Evolutionary conservation across 2,888 invertebrate species (phyloP).

Genomic region (Hirtodrosophila cameraria): DNA sequence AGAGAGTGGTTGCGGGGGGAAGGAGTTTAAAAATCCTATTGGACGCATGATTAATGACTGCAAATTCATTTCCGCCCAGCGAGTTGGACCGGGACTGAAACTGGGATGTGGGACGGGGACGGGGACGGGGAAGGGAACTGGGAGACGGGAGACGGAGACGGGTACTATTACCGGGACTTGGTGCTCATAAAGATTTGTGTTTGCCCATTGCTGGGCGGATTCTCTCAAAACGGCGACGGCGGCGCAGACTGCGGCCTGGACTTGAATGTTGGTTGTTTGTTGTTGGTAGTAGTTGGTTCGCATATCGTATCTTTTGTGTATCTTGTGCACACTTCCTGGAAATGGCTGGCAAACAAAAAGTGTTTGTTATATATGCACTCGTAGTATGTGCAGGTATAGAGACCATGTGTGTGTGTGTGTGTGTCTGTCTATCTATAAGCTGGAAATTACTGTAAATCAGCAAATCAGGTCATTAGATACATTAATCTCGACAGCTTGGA

Average conservation of each 20-base stretch:
- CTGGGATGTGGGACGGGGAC: background rate
- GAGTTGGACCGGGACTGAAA: background rate
- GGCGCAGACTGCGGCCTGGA: conserved; percentile 12
- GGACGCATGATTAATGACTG: conserved; percentile 78
- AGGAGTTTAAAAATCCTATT: conserved; percentile 68
- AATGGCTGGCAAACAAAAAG: conserved; percentile 59
- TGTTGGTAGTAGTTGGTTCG: too few relatives aligned
- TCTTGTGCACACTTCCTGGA: conserved; percentile 72
- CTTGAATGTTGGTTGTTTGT: too few relatives aligned
- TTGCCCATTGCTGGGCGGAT: conserved; percentile 41
- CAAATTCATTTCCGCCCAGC: conserved; percentile 76
- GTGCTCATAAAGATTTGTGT: conserved; percentile 54
- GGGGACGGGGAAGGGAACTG: conserved; percentile 8
- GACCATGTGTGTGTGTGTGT: conserved; percentile 17
- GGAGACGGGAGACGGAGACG: background rate
- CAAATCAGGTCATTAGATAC: conserved; percentile 81
- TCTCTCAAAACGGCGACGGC: conserved; percentile 14
- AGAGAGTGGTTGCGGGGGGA: background rate
- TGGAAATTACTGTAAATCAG: conserved; percentile 80
- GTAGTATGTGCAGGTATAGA: conserved; percentile 64
- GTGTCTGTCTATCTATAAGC: conserved; percentile 53
- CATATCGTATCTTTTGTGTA: conserved; percentile 54
- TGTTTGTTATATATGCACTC: too few relatives aligned
- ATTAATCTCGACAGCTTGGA: conserved; percentile 79
- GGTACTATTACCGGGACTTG: background rate